Evolutionary conservation across 1,140 invertebrate genomes (phyloP).

Genomic region (Pseudomyrmex flavicornis): DNA sequence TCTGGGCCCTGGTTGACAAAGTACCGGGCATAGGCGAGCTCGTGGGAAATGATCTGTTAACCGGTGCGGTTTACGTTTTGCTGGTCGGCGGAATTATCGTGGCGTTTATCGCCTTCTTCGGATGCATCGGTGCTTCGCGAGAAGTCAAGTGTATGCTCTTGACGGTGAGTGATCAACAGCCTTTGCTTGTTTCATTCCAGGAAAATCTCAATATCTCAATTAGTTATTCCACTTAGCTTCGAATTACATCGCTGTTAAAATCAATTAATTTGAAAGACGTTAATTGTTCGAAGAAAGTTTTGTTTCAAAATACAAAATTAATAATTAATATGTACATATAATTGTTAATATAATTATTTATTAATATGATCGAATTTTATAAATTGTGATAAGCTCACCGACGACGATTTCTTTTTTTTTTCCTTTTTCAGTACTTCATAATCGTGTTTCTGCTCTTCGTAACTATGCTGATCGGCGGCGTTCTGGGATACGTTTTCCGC

Average conservation of each 20-base stretch:
- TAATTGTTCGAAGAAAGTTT: not conserved
- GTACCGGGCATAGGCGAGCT: constrained; percentile 92
- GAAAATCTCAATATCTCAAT: not conserved
- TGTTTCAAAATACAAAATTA: too few species aligned
- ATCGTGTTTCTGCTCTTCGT: constrained; percentile 94
- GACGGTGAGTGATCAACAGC: constrained; percentile 87
- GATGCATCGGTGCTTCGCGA: constrained; percentile 93
- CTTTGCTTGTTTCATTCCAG: not conserved
- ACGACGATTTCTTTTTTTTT: not conserved
- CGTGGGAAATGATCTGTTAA: constrained; percentile 93
- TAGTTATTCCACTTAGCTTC: not conserved
- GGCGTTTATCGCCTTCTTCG: constrained; percentile 92
- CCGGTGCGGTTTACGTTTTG: constrained; percentile 92
- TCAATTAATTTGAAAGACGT: not conserved
- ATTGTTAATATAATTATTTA: not conserved
- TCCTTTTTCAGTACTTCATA: constrained; percentile 92
- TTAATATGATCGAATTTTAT: too few species aligned
- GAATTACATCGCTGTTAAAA: not conserved
- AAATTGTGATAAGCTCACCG: not conserved
- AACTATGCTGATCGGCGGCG: constrained; percentile 94
- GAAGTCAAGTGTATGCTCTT: constrained; percentile 96
- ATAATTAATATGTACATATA: too few species aligned
- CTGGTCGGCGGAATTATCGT: constrained; percentile 92
- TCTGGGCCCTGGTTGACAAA: constrained; percentile 93
- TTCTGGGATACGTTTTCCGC: constrained; percentile 95